These are phyloP conservation scores for Squalus acanthias DNA, from an alignment of 2,797 vertebrate species.

Conservation along the genomic window DNA sequence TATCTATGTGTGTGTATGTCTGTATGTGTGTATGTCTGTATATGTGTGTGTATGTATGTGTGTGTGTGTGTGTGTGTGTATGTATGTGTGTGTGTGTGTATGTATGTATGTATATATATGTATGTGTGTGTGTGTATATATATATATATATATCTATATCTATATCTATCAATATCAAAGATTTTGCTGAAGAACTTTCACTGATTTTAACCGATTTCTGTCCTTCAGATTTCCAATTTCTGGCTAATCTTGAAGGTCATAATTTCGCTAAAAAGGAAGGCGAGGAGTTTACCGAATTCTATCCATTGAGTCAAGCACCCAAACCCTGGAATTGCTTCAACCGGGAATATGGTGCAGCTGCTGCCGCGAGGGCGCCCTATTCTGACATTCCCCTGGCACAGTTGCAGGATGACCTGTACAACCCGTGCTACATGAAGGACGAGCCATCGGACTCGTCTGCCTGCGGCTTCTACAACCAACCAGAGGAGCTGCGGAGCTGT, in stretches of 20 bases:
- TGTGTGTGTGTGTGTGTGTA: no score
- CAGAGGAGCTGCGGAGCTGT: background rate
- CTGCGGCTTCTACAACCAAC: no score
- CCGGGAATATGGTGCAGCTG: background rate
- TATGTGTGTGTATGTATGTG: no score
- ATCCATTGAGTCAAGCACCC: rapidly evolving
- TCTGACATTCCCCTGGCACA: background rate
- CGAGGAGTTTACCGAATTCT: background rate
- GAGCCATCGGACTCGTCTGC: background rate
- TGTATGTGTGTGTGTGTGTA: no score
- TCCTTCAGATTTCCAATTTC: background rate
- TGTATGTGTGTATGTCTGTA: no score
- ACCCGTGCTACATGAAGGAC: background rate
- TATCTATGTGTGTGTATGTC: no score
- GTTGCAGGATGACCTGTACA: background rate
- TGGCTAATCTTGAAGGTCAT: background rate
- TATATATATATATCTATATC: no score
- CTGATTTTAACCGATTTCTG: background rate
- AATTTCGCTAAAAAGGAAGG: background rate
- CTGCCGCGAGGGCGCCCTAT: background rate
- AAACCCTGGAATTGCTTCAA: background rate
- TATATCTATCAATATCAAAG: no score
- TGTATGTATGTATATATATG: no score
- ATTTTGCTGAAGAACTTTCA: background rate
- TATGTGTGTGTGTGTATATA: no score